phyloP scores from a whole-genome alignment of 2,888 invertebrate genomes.

The Ganaspis brasiliensis region DNA sequence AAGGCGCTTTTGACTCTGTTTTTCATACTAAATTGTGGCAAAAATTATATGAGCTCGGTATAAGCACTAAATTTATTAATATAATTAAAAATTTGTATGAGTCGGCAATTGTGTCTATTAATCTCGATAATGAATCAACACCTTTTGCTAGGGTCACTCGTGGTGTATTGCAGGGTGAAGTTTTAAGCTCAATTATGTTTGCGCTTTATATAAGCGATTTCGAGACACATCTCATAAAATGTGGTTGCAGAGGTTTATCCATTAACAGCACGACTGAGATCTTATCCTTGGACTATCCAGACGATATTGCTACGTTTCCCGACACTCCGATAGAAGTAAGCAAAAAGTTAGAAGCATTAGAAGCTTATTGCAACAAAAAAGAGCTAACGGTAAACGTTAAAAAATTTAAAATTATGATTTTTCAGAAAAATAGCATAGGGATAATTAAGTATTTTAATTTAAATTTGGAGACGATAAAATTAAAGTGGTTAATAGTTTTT shows the following conservation, averaged over 20 bases:
- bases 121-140: not conserved
- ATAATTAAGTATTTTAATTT: not conserved
- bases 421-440: too few species aligned
- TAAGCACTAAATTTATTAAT: constrained; percentile 10
- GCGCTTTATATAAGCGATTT: constrained; percentile 16
- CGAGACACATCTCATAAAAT: not conserved
- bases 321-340: not conserved
- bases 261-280: not conserved
- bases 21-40: too few species aligned
- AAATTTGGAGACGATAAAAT: not conserved
- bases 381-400: too few species aligned
- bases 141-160: not conserved
- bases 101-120: constrained; percentile 1
- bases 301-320: not conserved
- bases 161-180: constrained; percentile 33
- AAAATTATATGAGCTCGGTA: too few species aligned
- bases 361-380: too few species aligned
- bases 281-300: not conserved
- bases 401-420: too few species aligned
- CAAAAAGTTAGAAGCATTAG: too few species aligned
- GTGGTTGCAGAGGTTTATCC: constrained; percentile 19
- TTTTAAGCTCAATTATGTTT: constrained; percentile 35
- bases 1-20: too few species aligned
- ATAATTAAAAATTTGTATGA: constrained; percentile 16
- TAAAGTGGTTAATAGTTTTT: not conserved